Percentiles rank a stretch among this genome's conserved stretches.
Evolutionary conservation across 2,113 vertebrate species (phyloP).

Genomic region (Apodemus sylvaticus): DNA sequence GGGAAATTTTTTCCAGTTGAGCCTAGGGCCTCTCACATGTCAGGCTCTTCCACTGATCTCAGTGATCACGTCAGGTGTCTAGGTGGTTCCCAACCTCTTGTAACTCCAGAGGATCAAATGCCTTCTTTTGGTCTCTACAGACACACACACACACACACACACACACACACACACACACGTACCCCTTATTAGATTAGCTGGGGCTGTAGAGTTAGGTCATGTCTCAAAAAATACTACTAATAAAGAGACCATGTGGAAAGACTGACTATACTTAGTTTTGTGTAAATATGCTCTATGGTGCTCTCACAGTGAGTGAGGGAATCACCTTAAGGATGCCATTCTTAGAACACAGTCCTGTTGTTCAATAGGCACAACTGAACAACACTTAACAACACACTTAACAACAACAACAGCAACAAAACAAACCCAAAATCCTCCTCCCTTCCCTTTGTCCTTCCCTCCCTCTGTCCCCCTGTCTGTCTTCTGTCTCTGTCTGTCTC

Average conservation of each 20-base stretch:
- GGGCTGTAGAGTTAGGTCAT: neutral
- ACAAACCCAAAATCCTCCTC: neutral
- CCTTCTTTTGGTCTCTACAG: neutral
- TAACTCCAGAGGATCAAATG: neutral
- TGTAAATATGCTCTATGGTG: neutral
- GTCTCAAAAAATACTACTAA: neutral
- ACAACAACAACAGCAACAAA: neutral
- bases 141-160: neutral
- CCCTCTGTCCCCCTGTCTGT: too few relatives aligned
- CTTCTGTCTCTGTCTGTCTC: too few relatives aligned
- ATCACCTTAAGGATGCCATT: neutral
- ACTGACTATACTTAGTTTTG: neutral
- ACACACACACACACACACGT: neutral
- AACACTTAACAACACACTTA: neutral
- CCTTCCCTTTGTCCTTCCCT: neutral
- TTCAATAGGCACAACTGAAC: neutral
- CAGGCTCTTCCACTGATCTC: neutral
- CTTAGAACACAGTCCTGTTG: neutral
- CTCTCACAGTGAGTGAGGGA: neutral
- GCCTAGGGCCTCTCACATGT: neutral
- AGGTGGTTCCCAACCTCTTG: neutral
- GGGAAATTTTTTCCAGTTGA: too few relatives aligned
- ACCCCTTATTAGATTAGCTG: neutral
- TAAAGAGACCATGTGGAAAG: neutral
- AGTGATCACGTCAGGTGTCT: too few relatives aligned